Conservation (phyloP, 1,140 invertebrate species). For the Pseudachorutes palmiensis region DNA sequence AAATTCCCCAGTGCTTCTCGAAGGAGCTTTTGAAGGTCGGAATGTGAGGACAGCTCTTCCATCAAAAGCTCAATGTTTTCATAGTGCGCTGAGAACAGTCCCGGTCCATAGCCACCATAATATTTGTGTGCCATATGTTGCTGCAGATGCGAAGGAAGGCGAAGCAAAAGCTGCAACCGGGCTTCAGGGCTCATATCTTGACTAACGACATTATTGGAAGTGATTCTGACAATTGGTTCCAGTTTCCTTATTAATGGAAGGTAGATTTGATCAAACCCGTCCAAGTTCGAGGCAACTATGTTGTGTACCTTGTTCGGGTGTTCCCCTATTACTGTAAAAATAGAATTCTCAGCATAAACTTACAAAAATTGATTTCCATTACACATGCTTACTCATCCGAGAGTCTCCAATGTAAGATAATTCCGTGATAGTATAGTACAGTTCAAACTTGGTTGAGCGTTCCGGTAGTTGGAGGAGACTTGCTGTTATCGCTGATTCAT, state of each 20-base stretch:
- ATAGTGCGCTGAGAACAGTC: background rate
- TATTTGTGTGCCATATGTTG: background rate
- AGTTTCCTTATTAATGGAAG: slow-evolving; percentile 43
- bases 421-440: slow-evolving; percentile 76
- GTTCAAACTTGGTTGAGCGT: slow-evolving; percentile 74
- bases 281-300: slow-evolving; percentile 78
- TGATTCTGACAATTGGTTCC: background rate
- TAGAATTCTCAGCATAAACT: background rate
- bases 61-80: background rate
- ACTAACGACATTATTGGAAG: background rate
- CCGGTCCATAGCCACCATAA: background rate
- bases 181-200: background rate
- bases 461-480: slow-evolving; percentile 72
- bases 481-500: slow-evolving; percentile 55
- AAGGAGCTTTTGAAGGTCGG: background rate
- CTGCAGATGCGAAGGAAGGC: slow-evolving; percentile 3
- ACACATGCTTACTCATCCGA: background rate
- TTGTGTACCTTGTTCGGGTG: slow-evolving; percentile 91
- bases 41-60: background rate
- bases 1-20: background rate
- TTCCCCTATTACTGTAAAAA: slow-evolving; percentile 59
- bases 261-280: slow-evolving; percentile 70
- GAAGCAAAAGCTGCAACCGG: background rate
- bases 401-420: slow-evolving; percentile 75
- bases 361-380: background rate